Evolutionary conservation across 1,140 invertebrate genomes (phyloP).

Genomic region (Panulirus ornatus): DNA sequence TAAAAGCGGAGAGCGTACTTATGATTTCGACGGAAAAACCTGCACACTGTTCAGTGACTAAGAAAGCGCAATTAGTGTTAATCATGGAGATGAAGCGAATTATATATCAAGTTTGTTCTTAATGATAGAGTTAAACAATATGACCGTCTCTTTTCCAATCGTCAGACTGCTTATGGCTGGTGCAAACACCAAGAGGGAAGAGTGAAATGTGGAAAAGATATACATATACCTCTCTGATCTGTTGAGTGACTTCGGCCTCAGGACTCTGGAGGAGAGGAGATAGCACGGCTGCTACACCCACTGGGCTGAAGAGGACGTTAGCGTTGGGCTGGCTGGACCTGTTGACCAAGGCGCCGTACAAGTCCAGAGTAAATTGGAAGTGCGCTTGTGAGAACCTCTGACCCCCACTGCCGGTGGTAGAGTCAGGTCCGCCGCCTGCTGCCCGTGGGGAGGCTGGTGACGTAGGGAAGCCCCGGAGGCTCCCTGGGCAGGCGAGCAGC

Average conservation of each 20-base stretch:
- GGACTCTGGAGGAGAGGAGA: conserved; percentile 77
- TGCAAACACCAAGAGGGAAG: background rate
- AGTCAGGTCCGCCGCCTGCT: background rate
- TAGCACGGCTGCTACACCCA: conserved; percentile 76
- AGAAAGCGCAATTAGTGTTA: too few species aligned
- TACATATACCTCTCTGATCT: conserved; percentile 27
- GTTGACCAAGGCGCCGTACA: conserved; percentile 76
- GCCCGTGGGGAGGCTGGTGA: background rate
- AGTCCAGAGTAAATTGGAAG: conserved; percentile 77
- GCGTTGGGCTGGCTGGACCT: conserved; percentile 71
- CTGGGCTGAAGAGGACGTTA: conserved; percentile 77
- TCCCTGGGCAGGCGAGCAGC: background rate
- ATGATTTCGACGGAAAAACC: too few species aligned
- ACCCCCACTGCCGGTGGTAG: background rate
- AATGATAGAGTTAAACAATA: too few species aligned
- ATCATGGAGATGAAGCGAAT: too few species aligned
- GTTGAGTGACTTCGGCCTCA: conserved; percentile 64
- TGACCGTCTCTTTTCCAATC: too few species aligned
- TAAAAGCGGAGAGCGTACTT: too few species aligned
- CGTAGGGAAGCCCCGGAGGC: background rate
- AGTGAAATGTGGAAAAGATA: too few species aligned
- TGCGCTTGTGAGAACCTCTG: conserved; percentile 77
- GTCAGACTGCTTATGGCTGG: background rate
- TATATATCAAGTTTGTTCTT: too few species aligned
- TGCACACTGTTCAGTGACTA: too few species aligned